Percentiles rank a stretch among this genome's conserved stretches.
Evolutionary conservation across 2,113 vertebrate genomes (phyloP).

Genomic region (Muscicapa adusta): DNA sequence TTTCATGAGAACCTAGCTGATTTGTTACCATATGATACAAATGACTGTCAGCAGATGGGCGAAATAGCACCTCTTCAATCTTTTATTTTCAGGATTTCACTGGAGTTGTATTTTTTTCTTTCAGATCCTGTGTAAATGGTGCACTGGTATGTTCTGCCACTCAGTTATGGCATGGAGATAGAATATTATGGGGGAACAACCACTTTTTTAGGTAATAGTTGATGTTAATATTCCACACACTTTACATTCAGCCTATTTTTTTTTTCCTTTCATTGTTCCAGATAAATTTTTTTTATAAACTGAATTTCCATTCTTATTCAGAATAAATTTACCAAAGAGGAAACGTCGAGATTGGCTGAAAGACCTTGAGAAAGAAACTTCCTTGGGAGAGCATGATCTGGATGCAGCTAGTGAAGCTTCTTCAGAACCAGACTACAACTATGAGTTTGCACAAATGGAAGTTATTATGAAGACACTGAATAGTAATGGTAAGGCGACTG

Average conservation of each 20-base stretch:
- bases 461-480: conserved; percentile 98
- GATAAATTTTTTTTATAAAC: neutral
- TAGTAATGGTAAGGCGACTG: conserved; percentile 83
- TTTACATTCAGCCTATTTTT: neutral
- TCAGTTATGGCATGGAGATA: conserved; percentile 94
- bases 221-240: neutral
- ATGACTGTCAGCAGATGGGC: neutral
- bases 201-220: conserved; percentile 92
- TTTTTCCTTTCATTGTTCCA: neutral
- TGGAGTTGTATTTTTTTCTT: neutral
- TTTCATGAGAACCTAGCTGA: neutral
- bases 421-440: conserved; percentile 97
- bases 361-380: conserved; percentile 86
- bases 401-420: conserved; percentile 96
- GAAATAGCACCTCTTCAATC: neutral
- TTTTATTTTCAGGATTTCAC: neutral
- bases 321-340: conserved; percentile 93
- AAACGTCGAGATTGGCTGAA: conserved; percentile 92
- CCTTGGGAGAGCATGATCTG: conserved; percentile 82
- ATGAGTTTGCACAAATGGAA: conserved; percentile 98
- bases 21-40: neutral
- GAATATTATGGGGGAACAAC: conserved; percentile 98
- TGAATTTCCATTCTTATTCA: conserved; percentile 49
- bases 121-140: conserved; percentile 95
- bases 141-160: conserved; percentile 79